phyloP scores from a whole-genome alignment of 1,140 invertebrate species.

The Euura lappo region DNA sequence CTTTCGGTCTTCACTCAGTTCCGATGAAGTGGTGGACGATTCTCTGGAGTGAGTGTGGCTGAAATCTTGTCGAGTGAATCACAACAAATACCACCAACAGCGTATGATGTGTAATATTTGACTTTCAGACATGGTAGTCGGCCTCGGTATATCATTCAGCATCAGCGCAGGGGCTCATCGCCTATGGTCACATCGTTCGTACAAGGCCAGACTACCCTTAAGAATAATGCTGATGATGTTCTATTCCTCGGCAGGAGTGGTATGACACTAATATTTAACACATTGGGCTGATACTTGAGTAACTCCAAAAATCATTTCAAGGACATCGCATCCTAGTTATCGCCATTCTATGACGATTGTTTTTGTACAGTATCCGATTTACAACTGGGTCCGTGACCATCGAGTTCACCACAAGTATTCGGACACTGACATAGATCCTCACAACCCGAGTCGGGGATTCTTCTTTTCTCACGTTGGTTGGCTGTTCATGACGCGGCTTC shows the following conservation, averaged over 20 bases:
- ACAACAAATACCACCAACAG: no score
- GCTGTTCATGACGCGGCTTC: constrained; percentile 70
- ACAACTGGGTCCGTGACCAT: constrained; percentile 64
- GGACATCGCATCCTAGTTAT: no score
- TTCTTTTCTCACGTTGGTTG: neutral
- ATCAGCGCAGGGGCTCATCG: constrained; percentile 67
- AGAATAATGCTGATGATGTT: constrained; percentile 32
- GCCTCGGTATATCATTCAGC: no score
- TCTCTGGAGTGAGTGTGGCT: no score
- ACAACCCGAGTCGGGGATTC: constrained; percentile 60
- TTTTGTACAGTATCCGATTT: constrained; percentile 40
- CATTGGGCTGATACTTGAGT: no score
- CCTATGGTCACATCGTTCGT: constrained; percentile 71
- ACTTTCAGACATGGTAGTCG: no score
- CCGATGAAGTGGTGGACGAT: no score
- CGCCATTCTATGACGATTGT: no score
- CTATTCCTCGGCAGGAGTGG: neutral
- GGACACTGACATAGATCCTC: constrained; percentile 72
- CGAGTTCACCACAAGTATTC: constrained; percentile 72
- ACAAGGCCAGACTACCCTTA: constrained; percentile 66
- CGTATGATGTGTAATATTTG: no score
- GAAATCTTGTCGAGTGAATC: no score
- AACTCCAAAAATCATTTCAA: no score
- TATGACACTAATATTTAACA: neutral
- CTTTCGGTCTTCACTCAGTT: no score